Conservation (phyloP, 2,888 invertebrate species). For the Drosophila recens region DNA sequence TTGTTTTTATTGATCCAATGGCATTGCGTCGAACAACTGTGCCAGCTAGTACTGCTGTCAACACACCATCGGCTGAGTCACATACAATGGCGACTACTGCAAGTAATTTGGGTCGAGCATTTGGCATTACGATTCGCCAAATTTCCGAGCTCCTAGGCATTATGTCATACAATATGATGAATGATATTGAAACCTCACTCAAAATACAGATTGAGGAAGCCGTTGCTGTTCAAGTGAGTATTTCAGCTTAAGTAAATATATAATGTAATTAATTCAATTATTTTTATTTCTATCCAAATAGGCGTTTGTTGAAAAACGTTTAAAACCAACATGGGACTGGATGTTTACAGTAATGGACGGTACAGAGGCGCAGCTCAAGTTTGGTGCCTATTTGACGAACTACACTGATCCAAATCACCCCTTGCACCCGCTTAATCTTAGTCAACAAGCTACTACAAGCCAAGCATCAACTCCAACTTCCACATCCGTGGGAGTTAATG, state of each 20-base stretch:
- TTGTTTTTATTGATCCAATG: slow-evolving; percentile 97
- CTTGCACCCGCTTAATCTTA: slow-evolving; percentile 87
- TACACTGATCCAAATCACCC: slow-evolving; percentile 90
- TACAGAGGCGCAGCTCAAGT: slow-evolving; percentile 98
- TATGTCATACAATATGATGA: slow-evolving; percentile 89
- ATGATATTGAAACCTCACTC: slow-evolving; percentile 86
- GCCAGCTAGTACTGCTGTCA: slow-evolving; percentile 89
- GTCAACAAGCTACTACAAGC: slow-evolving; percentile 73
- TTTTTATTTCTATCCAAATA: slow-evolving; percentile 68
- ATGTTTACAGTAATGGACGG: slow-evolving; percentile 98
- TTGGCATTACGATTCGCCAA: slow-evolving; percentile 96
- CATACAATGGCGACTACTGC: slow-evolving; percentile 97
- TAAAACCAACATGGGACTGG: slow-evolving; percentile 99
- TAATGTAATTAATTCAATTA: neutral
- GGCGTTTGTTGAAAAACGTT: slow-evolving; percentile 92
- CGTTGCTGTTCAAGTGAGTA: slow-evolving; percentile 90
- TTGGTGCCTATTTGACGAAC: slow-evolving; percentile 94
- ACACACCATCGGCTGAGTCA: slow-evolving; percentile 91
- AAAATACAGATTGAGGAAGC: slow-evolving; percentile 93
- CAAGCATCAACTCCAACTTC: slow-evolving; percentile 59
- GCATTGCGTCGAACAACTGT: slow-evolving; percentile 92
- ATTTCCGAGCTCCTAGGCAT: slow-evolving; percentile 94
- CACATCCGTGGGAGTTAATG: slow-evolving; percentile 80
- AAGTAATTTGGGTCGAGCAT: slow-evolving; percentile 95
- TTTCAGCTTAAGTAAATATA: neutral